Conservation (phyloP, 2,113 vertebrate genomes). For the Acrocephalus arundinaceus region DNA sequence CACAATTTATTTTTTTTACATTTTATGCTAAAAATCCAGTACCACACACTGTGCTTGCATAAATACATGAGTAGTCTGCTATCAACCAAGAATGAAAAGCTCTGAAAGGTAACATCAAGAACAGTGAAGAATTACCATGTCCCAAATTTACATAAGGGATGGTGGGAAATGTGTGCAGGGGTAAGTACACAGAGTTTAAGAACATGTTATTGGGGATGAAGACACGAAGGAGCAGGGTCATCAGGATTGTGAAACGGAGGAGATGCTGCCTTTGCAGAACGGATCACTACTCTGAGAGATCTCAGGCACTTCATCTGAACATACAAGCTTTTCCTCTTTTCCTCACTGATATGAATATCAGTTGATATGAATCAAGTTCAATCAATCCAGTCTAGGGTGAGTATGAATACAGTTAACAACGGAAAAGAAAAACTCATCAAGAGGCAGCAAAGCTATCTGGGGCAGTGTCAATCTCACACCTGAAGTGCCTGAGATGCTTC, state of each 20-base stretch:
- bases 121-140: neutral
- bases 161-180: neutral
- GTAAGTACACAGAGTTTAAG: neutral
- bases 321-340: neutral
- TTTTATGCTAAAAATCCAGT: neutral
- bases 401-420: neutral
- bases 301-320: neutral
- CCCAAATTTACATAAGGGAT: neutral
- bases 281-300: neutral
- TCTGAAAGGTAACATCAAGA: neutral
- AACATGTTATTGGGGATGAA: neutral
- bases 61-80: neutral
- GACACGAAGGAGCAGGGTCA: neutral
- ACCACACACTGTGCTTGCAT: neutral
- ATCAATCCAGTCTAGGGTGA: neutral
- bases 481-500: neutral
- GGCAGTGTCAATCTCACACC: neutral
- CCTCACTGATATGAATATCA: neutral
- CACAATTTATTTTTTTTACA: neutral
- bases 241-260: neutral
- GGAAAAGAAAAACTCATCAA: neutral
- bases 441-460: neutral
- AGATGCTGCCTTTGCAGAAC: neutral
- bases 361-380: neutral
- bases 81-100: neutral